Base-by-base conservation (phyloP, 2,888 invertebrate species). In the Cosmorhoe ocellata region DNA sequence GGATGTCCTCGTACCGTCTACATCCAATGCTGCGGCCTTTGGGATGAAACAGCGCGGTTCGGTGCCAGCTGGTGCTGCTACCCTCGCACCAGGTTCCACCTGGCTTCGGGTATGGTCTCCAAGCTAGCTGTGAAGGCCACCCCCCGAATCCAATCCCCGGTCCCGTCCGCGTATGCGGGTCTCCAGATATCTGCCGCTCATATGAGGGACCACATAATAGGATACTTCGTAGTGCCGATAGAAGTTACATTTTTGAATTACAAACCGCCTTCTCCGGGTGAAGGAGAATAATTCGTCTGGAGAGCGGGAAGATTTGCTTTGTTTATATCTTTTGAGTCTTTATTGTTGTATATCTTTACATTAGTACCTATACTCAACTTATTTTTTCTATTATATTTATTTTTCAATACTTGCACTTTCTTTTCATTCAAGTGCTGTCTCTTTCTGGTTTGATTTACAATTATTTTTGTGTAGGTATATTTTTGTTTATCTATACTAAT, bases 101-200 rank as follows among this genome's bases (percentile, higher is more conserved):
- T 87, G 10, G 74, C 84, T 2, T 76, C 86, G 28, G 88, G 88
- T 1, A 57, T 85, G 8, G 63, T 43, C 3, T 64, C 67, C 2
- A 62, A 70, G 10, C 33, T 87, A 1, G 64, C 44, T 28, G 58
- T 87, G 1, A 58, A 61, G 36, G 84, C 76, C 1, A 70, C 59
- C 1, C 87, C 87, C 6, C 68, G 71, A 1, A 47, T 45, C n/a
- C 11, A 37, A 0, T 54, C 75, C 0, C 73, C 78, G 0, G 55
- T 83, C 1, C 59, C 69, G 0, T 48, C 43, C 11, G 74, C 76
- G 0, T 40, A 34, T n/a, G 61, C 71, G 1, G 68, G 56, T 9
- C 40, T 86, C 10, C 84, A 84, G 51, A 44, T 87, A 9, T 77
- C 81, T 4, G 76, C 82, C 3, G 71, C 74, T 3, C 74, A 83